Evolutionary conservation across 2,113 vertebrate genomes (phyloP).

Genomic region (Microtus richardsoni): DNA sequence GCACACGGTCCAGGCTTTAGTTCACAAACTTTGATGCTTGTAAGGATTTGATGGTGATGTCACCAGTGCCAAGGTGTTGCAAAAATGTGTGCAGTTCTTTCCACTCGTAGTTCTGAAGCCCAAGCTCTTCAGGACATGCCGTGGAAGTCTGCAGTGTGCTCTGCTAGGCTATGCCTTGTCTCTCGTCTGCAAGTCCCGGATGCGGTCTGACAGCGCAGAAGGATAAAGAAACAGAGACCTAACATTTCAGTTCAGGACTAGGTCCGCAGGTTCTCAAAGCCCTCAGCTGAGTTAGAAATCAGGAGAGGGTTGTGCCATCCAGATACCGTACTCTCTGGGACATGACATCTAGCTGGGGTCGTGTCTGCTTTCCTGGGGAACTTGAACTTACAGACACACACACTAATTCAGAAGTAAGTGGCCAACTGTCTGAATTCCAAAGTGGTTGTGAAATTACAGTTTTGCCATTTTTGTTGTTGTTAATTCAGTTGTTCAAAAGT

Average conservation of each 20-base stretch:
- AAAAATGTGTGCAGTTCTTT: not conserved
- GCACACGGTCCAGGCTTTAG: rapidly evolving
- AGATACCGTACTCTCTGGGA: not conserved
- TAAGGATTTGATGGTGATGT: not conserved
- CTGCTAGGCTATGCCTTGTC: rapidly evolving
- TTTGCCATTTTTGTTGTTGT: not conserved
- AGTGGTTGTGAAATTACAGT: not conserved
- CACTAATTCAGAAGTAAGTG: not conserved
- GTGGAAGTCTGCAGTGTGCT: not conserved
- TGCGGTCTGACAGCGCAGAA: not conserved
- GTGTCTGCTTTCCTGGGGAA: not conserved
- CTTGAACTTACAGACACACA: not conserved
- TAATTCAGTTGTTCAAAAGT: not conserved
- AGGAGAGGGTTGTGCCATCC: rapidly evolving
- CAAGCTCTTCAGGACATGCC: rapidly evolving
- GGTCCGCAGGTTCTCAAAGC: not conserved
- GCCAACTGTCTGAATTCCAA: not conserved
- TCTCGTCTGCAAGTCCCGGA: not conserved
- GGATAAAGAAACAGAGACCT: not conserved
- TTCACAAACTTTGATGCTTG: not conserved
- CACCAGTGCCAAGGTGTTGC: rapidly evolving
- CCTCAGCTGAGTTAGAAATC: too few species aligned
- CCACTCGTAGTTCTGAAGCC: not conserved
- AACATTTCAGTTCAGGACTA: not conserved
- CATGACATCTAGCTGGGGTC: not conserved